Conservation (phyloP, 2,888 invertebrate genomes). For the Helicoverpa assulta region DNA sequence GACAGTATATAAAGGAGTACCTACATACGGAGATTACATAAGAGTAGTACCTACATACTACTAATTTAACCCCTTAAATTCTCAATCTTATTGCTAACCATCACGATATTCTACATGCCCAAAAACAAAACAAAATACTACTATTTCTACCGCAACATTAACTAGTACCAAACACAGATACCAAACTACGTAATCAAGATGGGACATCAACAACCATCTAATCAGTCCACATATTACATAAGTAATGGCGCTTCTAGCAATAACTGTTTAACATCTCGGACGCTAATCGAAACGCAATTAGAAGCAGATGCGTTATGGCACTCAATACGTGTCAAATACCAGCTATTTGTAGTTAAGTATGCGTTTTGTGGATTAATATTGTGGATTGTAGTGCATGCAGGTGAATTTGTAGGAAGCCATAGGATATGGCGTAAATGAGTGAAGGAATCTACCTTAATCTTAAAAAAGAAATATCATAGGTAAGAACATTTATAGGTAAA, state of each 20-base stretch:
- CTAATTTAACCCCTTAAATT: too few relatives aligned
- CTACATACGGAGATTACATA: too few relatives aligned
- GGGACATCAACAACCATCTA: conserved; percentile 40
- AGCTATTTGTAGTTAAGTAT: conserved; percentile 65
- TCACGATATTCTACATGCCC: too few relatives aligned
- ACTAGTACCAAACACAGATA: conserved; percentile 15
- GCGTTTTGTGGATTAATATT: conserved; percentile 34
- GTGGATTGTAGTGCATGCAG: neutral
- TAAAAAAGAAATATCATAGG: too few relatives aligned
- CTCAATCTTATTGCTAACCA: too few relatives aligned
- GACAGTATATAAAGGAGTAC: too few relatives aligned
- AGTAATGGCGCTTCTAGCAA: conserved; percentile 47
- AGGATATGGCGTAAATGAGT: too few relatives aligned
- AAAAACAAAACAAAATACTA: neutral
- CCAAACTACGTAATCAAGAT: conserved; percentile 34
- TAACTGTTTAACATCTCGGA: conserved; percentile 51
- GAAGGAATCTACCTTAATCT: too few relatives aligned
- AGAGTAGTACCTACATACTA: too few relatives aligned
- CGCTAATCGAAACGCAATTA: conserved; percentile 72
- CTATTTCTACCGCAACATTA: conserved; percentile 1
- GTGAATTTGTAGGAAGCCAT: too few relatives aligned
- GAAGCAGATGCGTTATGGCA: conserved; percentile 61
- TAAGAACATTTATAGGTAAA: too few relatives aligned
- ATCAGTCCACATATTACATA: conserved; percentile 46
- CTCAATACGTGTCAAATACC: conserved; percentile 63